Conservation (phyloP, 2,888 invertebrate genomes). For the Drosophila conformis region DNA sequence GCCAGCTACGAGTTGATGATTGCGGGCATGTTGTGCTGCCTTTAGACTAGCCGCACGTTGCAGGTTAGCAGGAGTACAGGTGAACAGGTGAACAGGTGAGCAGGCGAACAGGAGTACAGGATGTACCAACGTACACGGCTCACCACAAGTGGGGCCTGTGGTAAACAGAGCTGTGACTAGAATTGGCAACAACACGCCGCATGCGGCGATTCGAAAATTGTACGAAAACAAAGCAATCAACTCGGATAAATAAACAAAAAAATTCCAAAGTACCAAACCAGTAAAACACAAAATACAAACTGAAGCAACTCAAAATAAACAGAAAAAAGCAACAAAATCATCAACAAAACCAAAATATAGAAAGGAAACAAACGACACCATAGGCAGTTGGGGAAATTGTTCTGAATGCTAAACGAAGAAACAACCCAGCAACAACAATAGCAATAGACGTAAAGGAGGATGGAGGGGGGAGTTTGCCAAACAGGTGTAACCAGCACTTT, state of each 20-base stretch:
- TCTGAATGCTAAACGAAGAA: constrained; percentile 63
- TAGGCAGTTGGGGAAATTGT: constrained; percentile 51
- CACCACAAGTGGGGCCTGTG: constrained; percentile 30
- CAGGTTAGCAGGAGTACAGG: constrained; percentile 6
- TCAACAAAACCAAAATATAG: constrained; percentile 30
- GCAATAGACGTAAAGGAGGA: background rate
- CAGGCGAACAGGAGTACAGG: constrained; percentile 17
- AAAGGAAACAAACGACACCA: constrained; percentile 47
- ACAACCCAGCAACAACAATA: constrained; percentile 14
- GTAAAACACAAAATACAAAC: constrained; percentile 51
- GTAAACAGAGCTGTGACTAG: constrained; percentile 68
- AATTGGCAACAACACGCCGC: constrained; percentile 58
- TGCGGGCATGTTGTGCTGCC: constrained; percentile 70
- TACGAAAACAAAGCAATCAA: constrained; percentile 80
- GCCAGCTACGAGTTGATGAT: constrained; percentile 67
- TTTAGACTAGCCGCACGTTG: background rate
- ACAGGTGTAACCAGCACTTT: constrained; percentile 47
- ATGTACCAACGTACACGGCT: constrained; percentile 9
- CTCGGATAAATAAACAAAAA: constrained; percentile 79
- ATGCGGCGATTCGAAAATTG: constrained; percentile 56
- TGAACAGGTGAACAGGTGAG: constrained; percentile 10
- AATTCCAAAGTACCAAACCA: constrained; percentile 64
- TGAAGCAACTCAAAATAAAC: constrained; percentile 45
- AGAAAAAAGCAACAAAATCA: background rate
- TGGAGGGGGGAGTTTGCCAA: constrained; percentile 26